Evolutionary conservation across 2,113 vertebrate species (phyloP), one percentile per base, ranked within the genome.

Genomic region (Cavia porcellus): DNA sequence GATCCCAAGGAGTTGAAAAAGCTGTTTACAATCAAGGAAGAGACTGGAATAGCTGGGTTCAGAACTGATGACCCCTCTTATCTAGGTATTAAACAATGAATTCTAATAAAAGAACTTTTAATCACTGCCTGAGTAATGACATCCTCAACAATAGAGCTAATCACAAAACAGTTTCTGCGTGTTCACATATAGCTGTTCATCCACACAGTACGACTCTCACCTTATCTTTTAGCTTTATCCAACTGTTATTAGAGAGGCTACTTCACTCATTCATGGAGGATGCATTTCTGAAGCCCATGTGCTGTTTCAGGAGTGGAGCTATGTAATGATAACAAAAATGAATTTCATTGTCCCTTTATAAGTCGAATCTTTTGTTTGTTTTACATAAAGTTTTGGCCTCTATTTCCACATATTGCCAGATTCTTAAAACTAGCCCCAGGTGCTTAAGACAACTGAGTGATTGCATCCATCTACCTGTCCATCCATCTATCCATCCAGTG

Each of bases 91-190:
- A 90, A 93, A 96, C 52, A 95, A 86, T 75, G 79, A 89, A 45
- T 89, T 96, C 59, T 95, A 92, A 92, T 94, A 83, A 95, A 95
- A 95, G 75, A 86, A 68, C 22, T 82, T 80, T 94, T 95, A 70
- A 92, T 94, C 77, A 83, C 22, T 64, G 30, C 55, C 72, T 86
- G 19, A 50, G 62, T 47, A 94, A 72, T 88, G 86, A 82, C 87
- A 91, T 68, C 57, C 42, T 95, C 70, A 94, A 92, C 68, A 96
- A 95, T 86, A 22, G n/a, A 14, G 11, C 64, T 97, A 95, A 95
- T 77, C 92, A 61, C 55, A 80, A 86, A 97, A 92, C 72, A 96
- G 35, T 45, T 83, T 92, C 57, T 8, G 0, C 32, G 38, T 90
- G 35, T 93, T 89, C 90, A 47, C 81, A 86, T 59, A 83, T 35